A percentile compares a stretch with the other conserved stretches of the same genome.
Conservation (phyloP, 2,113 vertebrate species). For the human (Homo sapiens) region GRCh38 chr4:124901001-124901500, state of each 20-base stretch:
- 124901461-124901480: not conserved
- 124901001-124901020: constrained; percentile 39
- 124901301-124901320: not conserved
- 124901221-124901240: not conserved
- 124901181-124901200: not conserved
- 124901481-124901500: not conserved
- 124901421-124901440: not conserved
- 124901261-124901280: not conserved
- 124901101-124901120: not conserved
- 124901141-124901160: not conserved
- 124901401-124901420: not conserved
- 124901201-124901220: not conserved
- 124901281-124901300: not conserved
- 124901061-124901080: not conserved
- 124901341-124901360: not conserved
- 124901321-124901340: not conserved
- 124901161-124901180: not conserved
- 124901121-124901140: not conserved
- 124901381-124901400: not conserved
- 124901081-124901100: not conserved
- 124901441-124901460: not conserved
- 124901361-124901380: not conserved
- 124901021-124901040: constrained; percentile 18
- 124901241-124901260: not conserved
- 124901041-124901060: not conserved